Base-by-base conservation (phyloP, 2,888 invertebrate genomes). In the Helicoverpa assulta region DNA sequence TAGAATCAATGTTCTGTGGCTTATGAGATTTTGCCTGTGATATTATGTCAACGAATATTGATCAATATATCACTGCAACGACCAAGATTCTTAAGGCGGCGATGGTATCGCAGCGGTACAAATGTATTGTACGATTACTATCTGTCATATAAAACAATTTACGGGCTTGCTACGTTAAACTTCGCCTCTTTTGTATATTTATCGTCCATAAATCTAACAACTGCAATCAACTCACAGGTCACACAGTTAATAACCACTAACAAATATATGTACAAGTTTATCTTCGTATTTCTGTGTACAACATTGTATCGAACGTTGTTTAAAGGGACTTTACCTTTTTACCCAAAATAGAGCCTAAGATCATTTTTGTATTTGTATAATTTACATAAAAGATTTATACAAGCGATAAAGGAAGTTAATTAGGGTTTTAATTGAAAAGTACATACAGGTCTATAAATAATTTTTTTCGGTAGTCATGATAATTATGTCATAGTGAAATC, bases 81-180 rank as follows among this genome's bases (percentile, higher is more conserved):
- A 68, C 43, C 50, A 66, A 5, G 71, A 57, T 68, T 73, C 40
- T 67, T 68, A 73, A 61, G 83, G 83, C 90, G 90, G 90, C 82
- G 88, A 90, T 91, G 73, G 74, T 90, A 92, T 92, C 91, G 77
- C 84, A 86, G 87, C 87, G 83, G 84, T 80, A 79, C 85, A 84
- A 85, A 84, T 86, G 74, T 86, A 82, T 85, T 86, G 83, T 80
- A 78, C 81, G 86, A 89, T 86, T 83, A 86, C 78, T 81, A 83
- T 82, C 84, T 89, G 91, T 90, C 92, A 88, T 86, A 86, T 91
- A 89, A 90, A 92, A 90, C 90, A 92, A 93, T 94, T 93, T 91
- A 93, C 90, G 87, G 88, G 81, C 82, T 74, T 77, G 80, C 85
- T 79, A 81, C 84, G 86, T 85, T 88, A 85, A 86, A 85, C 88